Conservation (phyloP, 2,797 vertebrate genomes). For the Carapus acus region DNA sequence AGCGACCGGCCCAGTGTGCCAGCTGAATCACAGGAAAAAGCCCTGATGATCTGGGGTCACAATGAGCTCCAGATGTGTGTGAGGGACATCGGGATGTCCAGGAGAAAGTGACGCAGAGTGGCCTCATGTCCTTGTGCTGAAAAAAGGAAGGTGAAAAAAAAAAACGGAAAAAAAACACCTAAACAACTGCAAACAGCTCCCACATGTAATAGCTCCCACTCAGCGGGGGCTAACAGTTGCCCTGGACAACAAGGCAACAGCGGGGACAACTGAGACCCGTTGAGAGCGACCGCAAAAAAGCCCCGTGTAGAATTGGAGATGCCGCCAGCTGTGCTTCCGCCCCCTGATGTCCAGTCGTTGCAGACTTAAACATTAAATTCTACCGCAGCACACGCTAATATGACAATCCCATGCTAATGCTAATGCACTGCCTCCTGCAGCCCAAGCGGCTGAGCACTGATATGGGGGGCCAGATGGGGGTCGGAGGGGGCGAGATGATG, state of each 20-base stretch:
- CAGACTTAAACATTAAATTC: constrained; percentile 49
- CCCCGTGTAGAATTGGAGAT: constrained; percentile 24
- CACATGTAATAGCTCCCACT: constrained; percentile 51
- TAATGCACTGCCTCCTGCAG: constrained; percentile 28
- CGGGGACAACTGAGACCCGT: no score
- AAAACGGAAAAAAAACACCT: no score
- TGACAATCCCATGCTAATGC: constrained; percentile 56
- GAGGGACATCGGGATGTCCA: constrained; percentile 60
- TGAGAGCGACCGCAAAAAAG: no score
- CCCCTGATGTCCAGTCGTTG: constrained; percentile 31
- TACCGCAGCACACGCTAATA: constrained; percentile 52
- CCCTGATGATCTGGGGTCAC: constrained; percentile 53
- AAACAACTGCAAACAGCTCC: constrained; percentile 55
- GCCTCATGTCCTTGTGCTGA: constrained; percentile 59
- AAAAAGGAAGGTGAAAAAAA: no score
- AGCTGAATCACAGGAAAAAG: constrained; percentile 62
- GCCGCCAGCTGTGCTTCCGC: constrained; percentile 17
- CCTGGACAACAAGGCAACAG: constrained; percentile 43
- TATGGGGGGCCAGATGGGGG: constrained; percentile 29
- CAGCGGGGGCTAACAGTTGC: constrained; percentile 41
- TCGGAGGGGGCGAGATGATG: constrained; percentile 28
- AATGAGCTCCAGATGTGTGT: constrained; percentile 63
- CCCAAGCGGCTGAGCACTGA: constrained; percentile 36
- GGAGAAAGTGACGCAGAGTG: constrained; percentile 47
- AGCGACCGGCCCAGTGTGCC: constrained; percentile 52